Base-by-base conservation (phyloP, 1,140 invertebrate species). In the Drosophila eugracilis region DNA sequence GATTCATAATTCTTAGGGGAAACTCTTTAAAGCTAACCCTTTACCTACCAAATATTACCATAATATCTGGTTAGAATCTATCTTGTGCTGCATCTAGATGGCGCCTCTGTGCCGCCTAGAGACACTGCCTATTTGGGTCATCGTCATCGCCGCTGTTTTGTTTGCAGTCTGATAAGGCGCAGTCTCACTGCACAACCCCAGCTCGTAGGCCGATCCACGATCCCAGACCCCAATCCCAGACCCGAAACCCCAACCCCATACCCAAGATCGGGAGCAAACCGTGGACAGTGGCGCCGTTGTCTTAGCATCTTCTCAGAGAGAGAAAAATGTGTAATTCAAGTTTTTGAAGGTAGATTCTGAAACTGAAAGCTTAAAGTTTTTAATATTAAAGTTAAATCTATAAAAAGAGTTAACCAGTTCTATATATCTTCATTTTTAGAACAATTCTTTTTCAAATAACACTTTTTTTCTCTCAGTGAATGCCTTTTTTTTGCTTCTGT, bases 111-210 rank as follows among this genome's bases (percentile, higher is more conserved):
- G 69, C 21, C 71, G 65, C 45, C 53, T 47, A 37, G 50, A 72
- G 50, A 55, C 74, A 58, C 37, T 48, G 57, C 60, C 48, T 39
- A 79, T 80, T 76, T 85, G 81, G 80, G 80, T 84, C 81, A 86
- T 53, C 66, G 26, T 42, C 44, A 47, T 52, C 50, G 41, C 36
- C 14, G 50, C 52, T 24, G 47, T 42, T 30, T 28, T 73, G 57
- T 62, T 73, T 74, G 67, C 70, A 73, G 28, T 54, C 54, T 74
- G 70, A 74, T 74, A 74, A 73, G 67, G 19, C 58, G 10, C 34
- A 21, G 57, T 17, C 60, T 54, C 28, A 17, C 48, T 54, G 44
- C 52, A 22, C 37, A 41, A 67, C 36, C 19, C 47, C 63, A 54
- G 28, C 49, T 37, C 50, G 32, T 21, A 32, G 24, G 14, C 53